Evolutionary conservation across 2,888 invertebrate species (phyloP), one percentile per base, ranked within the genome.

Genomic region (Andrena camellia): DNA sequence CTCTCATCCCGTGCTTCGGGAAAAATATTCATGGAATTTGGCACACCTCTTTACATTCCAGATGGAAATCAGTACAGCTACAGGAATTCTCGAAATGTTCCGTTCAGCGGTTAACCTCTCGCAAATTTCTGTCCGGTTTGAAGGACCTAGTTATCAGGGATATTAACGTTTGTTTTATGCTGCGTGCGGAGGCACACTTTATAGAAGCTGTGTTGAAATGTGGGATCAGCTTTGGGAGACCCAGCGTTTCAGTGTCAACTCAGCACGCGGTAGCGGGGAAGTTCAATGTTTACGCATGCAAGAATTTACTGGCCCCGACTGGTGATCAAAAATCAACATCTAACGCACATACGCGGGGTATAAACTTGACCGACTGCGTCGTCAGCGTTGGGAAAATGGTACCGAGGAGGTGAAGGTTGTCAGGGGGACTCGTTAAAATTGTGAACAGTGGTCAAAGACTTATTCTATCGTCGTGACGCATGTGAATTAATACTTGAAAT

Each of bases 201-300:
- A 2, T 6, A 23, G 31, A 6, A 17, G 0, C 35, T 7, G 31
- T 13, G 10, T 10, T 3, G 13, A 17, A 69, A 50, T 26, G 10
- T 4, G 48, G 33, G 74, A 50, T 31, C 13, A 13, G 26, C 26
- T 60, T 31, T 8, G 10, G 20, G 63, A 63, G 62, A 42, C 10
- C 7, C 62, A 17, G n/a, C 26, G 35, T 54, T 70, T 42, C 17
- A 1, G 33, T 66, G 69, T 50, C 64, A n/a, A 42, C 29, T 48
- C 7, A 23, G 4, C 17, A 35, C 20, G 26, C 20, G 29, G 35
- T 13, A 35, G 2, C 48, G 10, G 35, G 64, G 48, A 52, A 66
- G 63, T 77, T n/a, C 13, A 7, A 4, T 60, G 60, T 80, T 80
- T 80, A 42, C 64, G n/a, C 35, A 31, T 26, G 2, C 60, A 77